Conservation (phyloP, 2,113 vertebrate species). For the Asarcornis scutulata region DNA sequence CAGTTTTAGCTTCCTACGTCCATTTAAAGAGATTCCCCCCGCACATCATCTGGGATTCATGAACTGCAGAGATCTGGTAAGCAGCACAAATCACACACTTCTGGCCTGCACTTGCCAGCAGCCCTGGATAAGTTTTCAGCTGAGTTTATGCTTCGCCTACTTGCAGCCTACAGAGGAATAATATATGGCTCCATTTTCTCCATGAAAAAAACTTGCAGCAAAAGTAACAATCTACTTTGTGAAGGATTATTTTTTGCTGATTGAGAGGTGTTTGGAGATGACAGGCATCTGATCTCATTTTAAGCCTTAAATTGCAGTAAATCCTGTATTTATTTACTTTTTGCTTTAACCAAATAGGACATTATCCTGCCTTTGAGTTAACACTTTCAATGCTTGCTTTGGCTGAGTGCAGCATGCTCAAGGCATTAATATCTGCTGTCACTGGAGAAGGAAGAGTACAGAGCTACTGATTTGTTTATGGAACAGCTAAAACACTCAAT, state of each 20-base stretch:
- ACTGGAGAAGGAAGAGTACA: not conserved
- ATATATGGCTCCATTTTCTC: slow-evolving; percentile 25
- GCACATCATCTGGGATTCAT: slow-evolving; percentile 18
- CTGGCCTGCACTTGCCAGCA: slow-evolving; percentile 16
- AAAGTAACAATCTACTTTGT: not conserved
- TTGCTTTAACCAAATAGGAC: slow-evolving; percentile 29
- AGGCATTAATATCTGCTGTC: not conserved
- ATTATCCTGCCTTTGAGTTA: slow-evolving; percentile 28
- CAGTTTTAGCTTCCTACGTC: not conserved
- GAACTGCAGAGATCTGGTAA: slow-evolving; percentile 21
- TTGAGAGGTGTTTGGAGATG: slow-evolving; percentile 45
- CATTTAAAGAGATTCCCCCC: slow-evolving; percentile 34
- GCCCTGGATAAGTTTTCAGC: slow-evolving; percentile 20
- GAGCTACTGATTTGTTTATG: not conserved
- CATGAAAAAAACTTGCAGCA: not conserved
- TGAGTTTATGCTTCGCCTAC: slow-evolving; percentile 61
- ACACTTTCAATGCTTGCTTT: not conserved
- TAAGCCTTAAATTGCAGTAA: slow-evolving; percentile 53
- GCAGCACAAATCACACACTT: slow-evolving; percentile 12
- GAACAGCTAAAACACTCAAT: not conserved
- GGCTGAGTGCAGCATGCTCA: not conserved
- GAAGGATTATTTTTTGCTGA: slow-evolving; percentile 54
- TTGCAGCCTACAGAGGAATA: slow-evolving; percentile 40
- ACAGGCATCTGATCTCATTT: slow-evolving; percentile 9
- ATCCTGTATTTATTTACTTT: slow-evolving; percentile 54